Base-by-base conservation (phyloP, 1,140 invertebrate species). In the Caligus rogercresseyi region DNA sequence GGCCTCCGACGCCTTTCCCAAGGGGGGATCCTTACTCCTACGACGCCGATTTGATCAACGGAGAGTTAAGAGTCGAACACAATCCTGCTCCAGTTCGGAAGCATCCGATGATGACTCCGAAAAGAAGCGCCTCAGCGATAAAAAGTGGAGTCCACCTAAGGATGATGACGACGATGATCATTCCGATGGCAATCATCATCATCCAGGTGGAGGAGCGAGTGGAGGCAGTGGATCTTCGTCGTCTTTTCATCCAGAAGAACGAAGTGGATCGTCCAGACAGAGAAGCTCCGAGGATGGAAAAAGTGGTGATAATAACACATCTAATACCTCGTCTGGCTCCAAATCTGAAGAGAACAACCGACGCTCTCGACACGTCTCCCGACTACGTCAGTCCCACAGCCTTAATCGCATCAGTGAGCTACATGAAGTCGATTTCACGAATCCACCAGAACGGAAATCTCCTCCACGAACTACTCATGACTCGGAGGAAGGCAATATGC, bases 71-170 rank as follows among this genome's bases (percentile, higher is more conserved):
- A 80, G 82, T 3, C 76, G 87, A 20, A 86, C 86, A 3, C 83
- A 87, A 1, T 88, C 85, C 2, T 89, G 87, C 70, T 87, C 86
- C 67, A 87, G 86, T 58, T 90, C 87, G 0, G 87, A 89, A 70
- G 85, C 88, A 3, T 89, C 86, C 57, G 89, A 92, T 71, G 88
- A 91, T 72, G 88, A 92, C 68, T 85, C 84, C 43, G 87, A 90
- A 70, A 78, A 78, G 52, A 77, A 83, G 15, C 31, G 31, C 31
- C n/a, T n/a, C n/a, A 11, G n/a, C 31, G 31, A 43, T 86, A 87
- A 69, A 87, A 88, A 67, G 73, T 84, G 19, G 81, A 83, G 18
- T 11, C 31, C 31, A 11, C 31, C 31, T 11, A 43, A 43, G n/a
- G 31, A 43, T 43, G 31, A 43, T 43, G 31, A 43, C n/a, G n/a